phyloP scores from a whole-genome alignment of 2,888 invertebrate genomes.

The Bedellia somnulentella region DNA sequence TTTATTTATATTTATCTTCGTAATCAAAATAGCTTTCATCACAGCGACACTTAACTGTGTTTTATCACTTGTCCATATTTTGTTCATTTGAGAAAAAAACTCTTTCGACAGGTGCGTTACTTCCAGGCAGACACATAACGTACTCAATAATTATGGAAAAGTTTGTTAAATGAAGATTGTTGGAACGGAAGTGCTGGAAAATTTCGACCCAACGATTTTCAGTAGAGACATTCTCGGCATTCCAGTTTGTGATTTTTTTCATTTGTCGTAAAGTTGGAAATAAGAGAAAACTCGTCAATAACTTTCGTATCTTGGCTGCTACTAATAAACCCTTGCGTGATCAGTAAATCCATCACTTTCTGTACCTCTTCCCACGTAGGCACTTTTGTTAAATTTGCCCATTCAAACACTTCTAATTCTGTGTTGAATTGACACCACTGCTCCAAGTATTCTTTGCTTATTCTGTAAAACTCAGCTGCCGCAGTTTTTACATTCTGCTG shows the following conservation, averaged over 20 bases:
- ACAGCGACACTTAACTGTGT: too few relatives aligned
- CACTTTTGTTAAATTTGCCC: slow-evolving; percentile 13
- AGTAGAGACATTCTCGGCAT: slow-evolving; percentile 13
- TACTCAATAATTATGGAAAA: too few relatives aligned
- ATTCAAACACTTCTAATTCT: slow-evolving; percentile 17
- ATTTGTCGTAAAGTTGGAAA: slow-evolving; percentile 12
- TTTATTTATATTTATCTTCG: too few relatives aligned
- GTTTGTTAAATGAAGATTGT: too few relatives aligned
- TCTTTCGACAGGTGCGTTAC: too few relatives aligned
- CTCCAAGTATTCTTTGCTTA: too few relatives aligned
- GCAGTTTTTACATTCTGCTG: slow-evolving; percentile 14
- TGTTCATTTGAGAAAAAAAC: too few relatives aligned
- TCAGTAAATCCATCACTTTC: slow-evolving; percentile 12
- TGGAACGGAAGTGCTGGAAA: too few relatives aligned
- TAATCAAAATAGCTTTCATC: too few relatives aligned
- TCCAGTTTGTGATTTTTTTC: slow-evolving; percentile 16
- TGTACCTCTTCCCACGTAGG: slow-evolving; percentile 13
- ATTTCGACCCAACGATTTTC: slow-evolving; percentile 18
- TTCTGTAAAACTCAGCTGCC: slow-evolving; percentile 16
- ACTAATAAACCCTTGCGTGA: slow-evolving; percentile 14
- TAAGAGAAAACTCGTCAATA: slow-evolving; percentile 16
- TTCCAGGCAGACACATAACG: too few relatives aligned
- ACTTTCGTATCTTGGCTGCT: slow-evolving; percentile 15
- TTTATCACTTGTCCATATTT: too few relatives aligned
- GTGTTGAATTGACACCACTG: slow-evolving; percentile 12